Evolutionary conservation across 2,113 vertebrate species (phyloP), one percentile per base, ranked within the genome.

Genomic region (Protobothrops flavoviridis): DNA sequence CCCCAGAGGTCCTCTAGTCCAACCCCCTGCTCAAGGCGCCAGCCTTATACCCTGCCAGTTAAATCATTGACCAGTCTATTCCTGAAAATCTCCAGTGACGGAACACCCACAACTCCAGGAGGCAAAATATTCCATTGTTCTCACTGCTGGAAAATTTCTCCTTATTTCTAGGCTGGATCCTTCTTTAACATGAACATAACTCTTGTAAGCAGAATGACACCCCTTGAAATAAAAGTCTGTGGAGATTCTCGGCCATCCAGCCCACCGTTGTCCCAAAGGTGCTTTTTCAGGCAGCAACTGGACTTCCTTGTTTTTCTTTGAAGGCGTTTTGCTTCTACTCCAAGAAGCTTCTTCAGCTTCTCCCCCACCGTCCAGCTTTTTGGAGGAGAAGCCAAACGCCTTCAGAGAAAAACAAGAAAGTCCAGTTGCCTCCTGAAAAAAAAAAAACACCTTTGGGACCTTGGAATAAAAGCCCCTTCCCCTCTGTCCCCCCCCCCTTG

Each of bases 41-140:
- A 69, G 61, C 61, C 5, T 69, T 69, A n/a, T 13, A n/a, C 11
- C 4, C 29, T n/a, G 29, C 29, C 11, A 13, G 4, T n/a, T 29
- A 5, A 64, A 64, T 64, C 24, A 13, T 29, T 29, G 11, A 13
- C 11, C 26, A 13, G 29, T n/a, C 61, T n/a, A n/a, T 29, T 13
- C 26, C 26, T 64, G 12, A 69, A 29, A 64, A 61, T 10, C 10
- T 61, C 10, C 1, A 59, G 57, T 2, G 8, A 59, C 9, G 23
- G 50, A 61, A 1, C 23, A n/a, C 61, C 11, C 29, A 69, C 0
- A 0, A n/a, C 29, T 69, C 10, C 12, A 0, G 12, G 4, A 15
- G 4, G 29, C 61, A n/a, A 69, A 69, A 3, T n/a, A 69, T 69
- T 0, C 12, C 61, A 69, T 15, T 15, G 4, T 69, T 69, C 61